Evolutionary conservation across 1,140 invertebrate species (phyloP), one percentile per base, ranked within the genome.

Genomic region (Mizuhopecten yessoensis): DNA sequence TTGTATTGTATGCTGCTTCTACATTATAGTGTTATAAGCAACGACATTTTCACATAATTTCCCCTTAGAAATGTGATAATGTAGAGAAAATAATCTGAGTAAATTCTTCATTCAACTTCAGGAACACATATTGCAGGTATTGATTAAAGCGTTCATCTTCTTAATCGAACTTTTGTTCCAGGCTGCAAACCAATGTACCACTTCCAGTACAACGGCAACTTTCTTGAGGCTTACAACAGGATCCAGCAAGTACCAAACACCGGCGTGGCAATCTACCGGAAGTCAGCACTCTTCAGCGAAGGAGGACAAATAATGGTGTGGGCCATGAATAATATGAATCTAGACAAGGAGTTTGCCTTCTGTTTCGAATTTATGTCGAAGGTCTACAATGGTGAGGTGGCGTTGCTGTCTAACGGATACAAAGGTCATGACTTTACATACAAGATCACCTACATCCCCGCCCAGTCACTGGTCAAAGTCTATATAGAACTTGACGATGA

Each of bases 321-420:
- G 91, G 57, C 89, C 0, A 87, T 92, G 91, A 92, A 90, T 49
- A 89, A 92, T 42, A 89, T 92, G 39, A 90, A 92, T 11, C 42
- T 92, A 0, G 86, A 90, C 34, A 89, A 49, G 23, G 91, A 92
- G 20, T 92, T 92, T 33, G 45, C 89, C 29, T 45, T 92, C n/a
- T 90, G 91, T 34, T 92, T 92, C 87, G 91, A 92, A 45, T 92
- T 92, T 86, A 90, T 92, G 89, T 86, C 57, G 0, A 92, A 92
- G 75, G 45, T 88, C 0, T 87, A 36, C 29, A 33, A 90, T n/a
- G 91, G 91, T 33, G 91, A 92, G 88, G 36, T 90, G n/a, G 91
- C 91, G n/a, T 36, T 92, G 20, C 36, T 92, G 34, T 92, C 91
- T 0, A 92, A 92, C 86, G 91, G 90, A 10, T 86, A 86, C 33